phyloP scores from a whole-genome alignment of 2,888 invertebrate genomes.

The Morpho helenor region DNA sequence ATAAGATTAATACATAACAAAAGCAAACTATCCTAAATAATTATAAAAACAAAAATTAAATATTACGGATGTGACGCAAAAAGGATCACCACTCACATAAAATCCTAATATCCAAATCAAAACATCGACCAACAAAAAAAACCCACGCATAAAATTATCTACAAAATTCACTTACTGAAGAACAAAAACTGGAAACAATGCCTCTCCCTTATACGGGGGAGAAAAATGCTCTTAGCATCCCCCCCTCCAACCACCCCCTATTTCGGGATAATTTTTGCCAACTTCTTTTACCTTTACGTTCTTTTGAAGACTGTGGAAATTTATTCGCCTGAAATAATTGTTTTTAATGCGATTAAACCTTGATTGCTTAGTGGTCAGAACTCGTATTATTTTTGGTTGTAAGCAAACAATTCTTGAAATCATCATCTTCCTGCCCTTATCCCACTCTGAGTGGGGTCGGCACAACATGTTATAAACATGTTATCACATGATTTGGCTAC shows the following conservation, averaged over 20 bases:
- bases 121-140: slow-evolving; percentile 20
- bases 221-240: slow-evolving; percentile 56
- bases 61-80: too few relatives aligned
- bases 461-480: too few relatives aligned
- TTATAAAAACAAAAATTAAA: too few relatives aligned
- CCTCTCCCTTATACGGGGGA: slow-evolving; percentile 39
- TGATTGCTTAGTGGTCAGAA: too few relatives aligned
- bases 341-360: background rate
- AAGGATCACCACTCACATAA: too few relatives aligned
- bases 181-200: slow-evolving; percentile 59
- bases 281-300: slow-evolving; percentile 62
- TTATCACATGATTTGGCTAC: too few relatives aligned
- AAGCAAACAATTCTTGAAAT: too few relatives aligned
- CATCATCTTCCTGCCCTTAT: too few relatives aligned
- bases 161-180: slow-evolving; percentile 59
- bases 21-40: too few relatives aligned
- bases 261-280: slow-evolving; percentile 61
- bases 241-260: slow-evolving; percentile 33
- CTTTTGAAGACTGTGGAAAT: slow-evolving; percentile 54
- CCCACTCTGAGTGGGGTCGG: too few relatives aligned
- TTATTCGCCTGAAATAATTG: slow-evolving; percentile 37
- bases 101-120: slow-evolving; percentile 7
- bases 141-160: slow-evolving; percentile 43
- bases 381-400: too few relatives aligned
- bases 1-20: too few relatives aligned